These are phyloP conservation scores for Nemurella pictetii DNA, from an alignment of 2,888 invertebrate species.

Conservation along the genomic window DNA sequence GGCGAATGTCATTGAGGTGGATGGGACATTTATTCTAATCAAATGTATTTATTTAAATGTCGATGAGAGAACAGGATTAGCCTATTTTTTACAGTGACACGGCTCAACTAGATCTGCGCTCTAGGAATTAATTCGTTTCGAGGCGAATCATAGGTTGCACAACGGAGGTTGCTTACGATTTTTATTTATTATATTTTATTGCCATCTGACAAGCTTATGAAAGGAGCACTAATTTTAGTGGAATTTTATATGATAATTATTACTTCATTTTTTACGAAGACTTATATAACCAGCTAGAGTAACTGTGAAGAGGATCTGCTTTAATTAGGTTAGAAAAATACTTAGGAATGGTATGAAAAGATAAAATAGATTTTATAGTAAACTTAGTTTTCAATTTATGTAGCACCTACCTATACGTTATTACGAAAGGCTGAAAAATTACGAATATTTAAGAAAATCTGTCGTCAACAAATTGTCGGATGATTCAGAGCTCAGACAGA, in stretches of 20 bases:
- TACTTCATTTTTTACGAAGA: neutral
- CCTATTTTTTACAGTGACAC: neutral
- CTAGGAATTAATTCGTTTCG: neutral
- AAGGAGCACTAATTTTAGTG: neutral
- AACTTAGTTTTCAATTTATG: too few species aligned
- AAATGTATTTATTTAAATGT: neutral
- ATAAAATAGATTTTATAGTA: too few species aligned
- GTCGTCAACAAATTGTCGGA: too few species aligned
- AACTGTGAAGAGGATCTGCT: neutral
- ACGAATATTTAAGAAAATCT: too few species aligned
- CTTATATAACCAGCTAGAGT: neutral
- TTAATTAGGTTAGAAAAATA: neutral
- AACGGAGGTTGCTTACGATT: neutral
- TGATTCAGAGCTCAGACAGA: too few species aligned
- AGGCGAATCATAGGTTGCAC: neutral
- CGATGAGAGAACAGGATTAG: neutral
- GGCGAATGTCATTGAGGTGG: neutral
- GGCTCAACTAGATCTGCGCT: neutral
- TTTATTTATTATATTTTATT: neutral
- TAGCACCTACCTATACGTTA: too few species aligned
- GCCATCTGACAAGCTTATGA: neutral
- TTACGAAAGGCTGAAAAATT: too few species aligned
- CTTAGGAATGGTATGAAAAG: too few species aligned
- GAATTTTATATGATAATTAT: neutral
- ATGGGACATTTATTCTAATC: neutral